phyloP scores from a whole-genome alignment of 2,797 vertebrate species.

The Scyliorhinus canicula region DNA sequence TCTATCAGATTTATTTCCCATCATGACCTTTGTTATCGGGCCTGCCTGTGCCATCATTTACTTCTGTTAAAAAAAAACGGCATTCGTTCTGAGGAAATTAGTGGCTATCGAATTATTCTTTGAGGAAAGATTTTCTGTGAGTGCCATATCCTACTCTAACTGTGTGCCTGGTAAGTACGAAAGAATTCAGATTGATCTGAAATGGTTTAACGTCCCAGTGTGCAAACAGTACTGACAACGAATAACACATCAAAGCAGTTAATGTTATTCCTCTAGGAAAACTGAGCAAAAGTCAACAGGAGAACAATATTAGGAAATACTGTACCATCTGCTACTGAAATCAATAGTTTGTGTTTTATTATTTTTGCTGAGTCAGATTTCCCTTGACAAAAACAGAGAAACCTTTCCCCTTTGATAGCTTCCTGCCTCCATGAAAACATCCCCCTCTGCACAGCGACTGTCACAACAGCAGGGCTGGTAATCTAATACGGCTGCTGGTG shows the following conservation, averaged over 20 bases:
- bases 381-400: background rate
- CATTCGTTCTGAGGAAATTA: background rate
- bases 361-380: conserved; percentile 14
- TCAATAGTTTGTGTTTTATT: conserved; percentile 18
- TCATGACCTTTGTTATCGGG: background rate
- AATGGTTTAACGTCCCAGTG: background rate
- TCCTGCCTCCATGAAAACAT: conserved; percentile 2
- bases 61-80: background rate
- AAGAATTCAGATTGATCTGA: conserved; percentile 5
- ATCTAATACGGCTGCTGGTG: background rate
- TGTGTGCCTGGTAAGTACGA: background rate
- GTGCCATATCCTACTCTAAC: background rate
- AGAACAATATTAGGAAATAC: conserved; percentile 22
- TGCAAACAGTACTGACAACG: background rate
- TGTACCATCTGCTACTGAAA: background rate
- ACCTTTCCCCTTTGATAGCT: background rate
- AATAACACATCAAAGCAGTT: conserved; percentile 3
- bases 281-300: background rate
- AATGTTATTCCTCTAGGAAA: background rate
- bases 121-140: background rate
- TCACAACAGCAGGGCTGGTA: conserved; percentile 27
- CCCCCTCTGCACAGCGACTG: background rate
- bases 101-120: background rate
- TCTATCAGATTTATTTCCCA: background rate
- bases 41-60: background rate